Evolutionary conservation across 2,113 vertebrate genomes (phyloP).

Genomic region (Xenopus borealis): DNA sequence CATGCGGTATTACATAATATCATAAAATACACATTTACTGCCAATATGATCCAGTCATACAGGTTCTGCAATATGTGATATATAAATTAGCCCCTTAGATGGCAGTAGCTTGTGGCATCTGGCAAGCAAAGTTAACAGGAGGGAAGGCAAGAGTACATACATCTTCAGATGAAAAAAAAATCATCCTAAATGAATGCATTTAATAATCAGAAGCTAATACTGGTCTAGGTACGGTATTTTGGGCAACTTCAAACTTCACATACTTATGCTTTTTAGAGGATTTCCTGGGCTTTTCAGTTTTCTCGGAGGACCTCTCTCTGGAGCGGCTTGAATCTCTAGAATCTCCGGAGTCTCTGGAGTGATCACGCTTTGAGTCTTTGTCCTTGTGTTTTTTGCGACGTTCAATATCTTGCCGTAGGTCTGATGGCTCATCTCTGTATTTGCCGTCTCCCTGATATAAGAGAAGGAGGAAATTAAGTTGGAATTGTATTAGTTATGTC

Average conservation of each 20-base stretch:
- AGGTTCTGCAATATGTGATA: too few species aligned
- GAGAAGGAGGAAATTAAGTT: conserved; percentile 1
- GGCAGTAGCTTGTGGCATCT: too few species aligned
- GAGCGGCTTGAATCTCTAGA: conserved; percentile 79
- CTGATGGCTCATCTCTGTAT: conserved; percentile 82
- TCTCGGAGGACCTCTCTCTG: conserved; percentile 80
- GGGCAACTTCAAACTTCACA: conserved; percentile 49
- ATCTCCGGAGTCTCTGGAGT: conserved; percentile 72
- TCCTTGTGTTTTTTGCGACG: conserved; percentile 92
- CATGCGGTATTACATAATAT: too few species aligned
- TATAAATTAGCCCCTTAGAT: too few species aligned
- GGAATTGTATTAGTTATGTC: too few species aligned
- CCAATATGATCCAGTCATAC: too few species aligned
- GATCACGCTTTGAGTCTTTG: conserved; percentile 79
- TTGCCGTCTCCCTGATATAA: conserved; percentile 79
- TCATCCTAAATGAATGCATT: too few species aligned
- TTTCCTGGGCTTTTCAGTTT: conserved; percentile 79
- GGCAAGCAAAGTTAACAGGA: too few species aligned
- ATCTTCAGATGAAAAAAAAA: too few species aligned
- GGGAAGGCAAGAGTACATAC: too few species aligned
- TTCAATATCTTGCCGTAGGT: conserved; percentile 94
- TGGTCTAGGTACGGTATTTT: not conserved
- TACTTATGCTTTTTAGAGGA: conserved; percentile 82
- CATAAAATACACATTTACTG: too few species aligned
- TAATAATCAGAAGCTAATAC: too few species aligned